These are phyloP conservation scores for Sesamia inferens DNA, from an alignment of 2,888 invertebrate genomes.

Conservation along the genomic window DNA sequence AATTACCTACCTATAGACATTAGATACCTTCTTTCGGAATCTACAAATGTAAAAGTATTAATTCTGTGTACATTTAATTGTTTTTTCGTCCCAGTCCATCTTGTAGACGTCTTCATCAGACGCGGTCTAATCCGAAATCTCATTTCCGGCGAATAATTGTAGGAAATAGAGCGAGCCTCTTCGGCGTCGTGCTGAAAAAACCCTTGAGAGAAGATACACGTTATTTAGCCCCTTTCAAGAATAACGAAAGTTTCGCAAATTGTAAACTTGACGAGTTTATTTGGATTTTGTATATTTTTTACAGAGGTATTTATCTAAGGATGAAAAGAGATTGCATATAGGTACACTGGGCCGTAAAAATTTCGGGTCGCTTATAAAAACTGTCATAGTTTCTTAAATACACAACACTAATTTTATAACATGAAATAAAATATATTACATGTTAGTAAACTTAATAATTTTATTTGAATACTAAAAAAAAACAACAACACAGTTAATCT, in stretches of 20 bases:
- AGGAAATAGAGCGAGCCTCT: conserved; percentile 74
- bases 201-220: conserved; percentile 42
- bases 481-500: too few relatives aligned
- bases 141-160: conserved; percentile 85
- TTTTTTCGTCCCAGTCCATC: conserved; percentile 77
- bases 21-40: not conserved
- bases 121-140: conserved; percentile 83
- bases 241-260: conserved; percentile 32
- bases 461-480: too few relatives aligned
- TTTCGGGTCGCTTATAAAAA: too few relatives aligned
- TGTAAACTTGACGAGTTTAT: conserved; percentile 1
- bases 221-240: conserved; percentile 33
- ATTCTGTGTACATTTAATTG: conserved; percentile 77
- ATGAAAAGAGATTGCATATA: not conserved
- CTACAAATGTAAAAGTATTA: conserved; percentile 54
- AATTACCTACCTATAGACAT: not conserved
- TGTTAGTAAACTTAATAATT: too few relatives aligned
- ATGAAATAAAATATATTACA: too few relatives aligned
- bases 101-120: conserved; percentile 76
- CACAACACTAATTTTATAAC: too few relatives aligned
- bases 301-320: not conserved
- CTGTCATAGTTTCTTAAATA: too few relatives aligned
- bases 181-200: conserved; percentile 47
- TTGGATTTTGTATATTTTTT: not conserved
- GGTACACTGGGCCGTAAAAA: too few relatives aligned